These are phyloP conservation scores for Mus spicilegus DNA, from an alignment of 2,113 vertebrate species.

Conservation along the genomic window DNA sequence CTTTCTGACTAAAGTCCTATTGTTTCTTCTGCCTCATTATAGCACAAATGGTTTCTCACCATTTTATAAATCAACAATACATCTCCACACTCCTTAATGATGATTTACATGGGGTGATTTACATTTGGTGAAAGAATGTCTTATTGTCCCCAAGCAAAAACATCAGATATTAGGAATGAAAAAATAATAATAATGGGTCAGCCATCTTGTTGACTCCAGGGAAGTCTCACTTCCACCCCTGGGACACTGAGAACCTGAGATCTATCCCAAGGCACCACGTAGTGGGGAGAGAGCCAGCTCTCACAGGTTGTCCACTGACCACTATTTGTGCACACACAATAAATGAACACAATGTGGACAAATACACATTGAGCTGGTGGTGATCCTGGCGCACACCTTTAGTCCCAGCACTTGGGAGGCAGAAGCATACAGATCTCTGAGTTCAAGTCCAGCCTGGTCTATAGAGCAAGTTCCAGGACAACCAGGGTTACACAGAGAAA, in stretches of 20 bases:
- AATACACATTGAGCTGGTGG: neutral
- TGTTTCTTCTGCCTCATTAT: neutral
- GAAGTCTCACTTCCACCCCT: too few species aligned
- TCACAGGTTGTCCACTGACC: neutral
- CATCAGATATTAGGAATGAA: neutral
- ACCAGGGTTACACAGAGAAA: too few species aligned
- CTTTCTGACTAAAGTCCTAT: neutral
- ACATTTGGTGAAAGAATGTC: neutral
- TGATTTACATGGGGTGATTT: neutral
- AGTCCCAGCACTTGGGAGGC: too few species aligned
- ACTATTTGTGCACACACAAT: neutral
- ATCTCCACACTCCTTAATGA: too few species aligned
- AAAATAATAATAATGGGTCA: too few species aligned
- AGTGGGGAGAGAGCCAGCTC: neutral
- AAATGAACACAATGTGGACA: too few species aligned
- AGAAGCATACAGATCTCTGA: too few species aligned
- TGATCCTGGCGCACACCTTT: neutral
- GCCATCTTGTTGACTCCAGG: neutral
- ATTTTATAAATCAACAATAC: neutral
- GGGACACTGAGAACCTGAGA: too few species aligned
- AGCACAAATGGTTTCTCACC: neutral
- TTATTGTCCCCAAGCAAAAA: neutral
- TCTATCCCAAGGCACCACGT: neutral
- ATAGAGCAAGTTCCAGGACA: too few species aligned
- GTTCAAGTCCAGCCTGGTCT: too few species aligned